A percentile compares a stretch with the other conserved stretches of the same genome.
These are phyloP conservation scores for Carpatolechia fugitivella DNA, from an alignment of 2,888 invertebrate species.

Conservation along the genomic window DNA sequence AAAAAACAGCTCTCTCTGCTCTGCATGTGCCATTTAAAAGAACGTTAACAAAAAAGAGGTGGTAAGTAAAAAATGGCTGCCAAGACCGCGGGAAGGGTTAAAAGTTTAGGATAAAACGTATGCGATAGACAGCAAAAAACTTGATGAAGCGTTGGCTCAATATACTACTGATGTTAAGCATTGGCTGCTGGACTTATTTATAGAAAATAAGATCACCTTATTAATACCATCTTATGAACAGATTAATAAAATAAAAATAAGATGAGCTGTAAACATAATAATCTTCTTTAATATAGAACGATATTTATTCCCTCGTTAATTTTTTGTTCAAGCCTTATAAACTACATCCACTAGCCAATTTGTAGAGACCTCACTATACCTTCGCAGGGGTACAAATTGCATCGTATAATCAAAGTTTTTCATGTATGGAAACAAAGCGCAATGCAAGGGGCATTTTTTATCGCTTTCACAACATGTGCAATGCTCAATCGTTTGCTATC, in stretches of 20 bases:
- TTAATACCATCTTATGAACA: too few species aligned
- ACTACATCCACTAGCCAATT: slow-evolving; percentile 34
- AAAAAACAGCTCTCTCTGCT: slow-evolving; percentile 56
- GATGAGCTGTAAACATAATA: too few species aligned
- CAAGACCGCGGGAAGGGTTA: slow-evolving; percentile 70
- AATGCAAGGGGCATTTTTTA: slow-evolving; percentile 68
- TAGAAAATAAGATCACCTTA: too few species aligned
- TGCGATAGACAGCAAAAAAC: slow-evolving; percentile 61
- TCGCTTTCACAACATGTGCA: slow-evolving; percentile 77
- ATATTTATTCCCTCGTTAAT: too few species aligned
- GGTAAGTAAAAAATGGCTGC: slow-evolving; percentile 71
- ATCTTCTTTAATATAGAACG: too few species aligned
- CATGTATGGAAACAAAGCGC: slow-evolving; percentile 64
- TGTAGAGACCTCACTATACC: slow-evolving; percentile 34
- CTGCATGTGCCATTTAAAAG: slow-evolving; percentile 79
- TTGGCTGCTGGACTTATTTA: too few species aligned
- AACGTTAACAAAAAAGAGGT: slow-evolving; percentile 62
- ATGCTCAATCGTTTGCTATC: slow-evolving; percentile 52
- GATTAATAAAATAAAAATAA: too few species aligned
- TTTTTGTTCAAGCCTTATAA: too few species aligned
- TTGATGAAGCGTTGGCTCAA: slow-evolving; percentile 41
- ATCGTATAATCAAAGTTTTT: slow-evolving; percentile 72
- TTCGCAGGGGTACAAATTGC: slow-evolving; percentile 70
- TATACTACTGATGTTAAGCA: slow-evolving; percentile 1
- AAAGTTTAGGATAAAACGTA: slow-evolving; percentile 46